Base-by-base conservation (phyloP, 2,113 vertebrate species). In the Calyptomena viridis region DNA sequence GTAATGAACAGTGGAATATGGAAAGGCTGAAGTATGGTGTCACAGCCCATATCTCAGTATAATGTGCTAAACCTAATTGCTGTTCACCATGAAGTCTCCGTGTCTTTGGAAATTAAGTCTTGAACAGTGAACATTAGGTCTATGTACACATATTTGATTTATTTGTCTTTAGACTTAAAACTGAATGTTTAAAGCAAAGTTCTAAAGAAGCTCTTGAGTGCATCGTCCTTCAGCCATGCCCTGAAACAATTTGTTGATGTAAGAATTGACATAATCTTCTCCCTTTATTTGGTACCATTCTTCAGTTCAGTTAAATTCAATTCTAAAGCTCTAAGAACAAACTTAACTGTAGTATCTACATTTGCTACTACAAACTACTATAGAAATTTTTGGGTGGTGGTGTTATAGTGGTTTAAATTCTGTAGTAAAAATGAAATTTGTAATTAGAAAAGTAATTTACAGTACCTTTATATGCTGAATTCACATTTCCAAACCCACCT, bases 61-160 rank as follows among this genome's bases (percentile, higher is more conserved):
- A 94, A 95, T 96, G 96, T 97, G 84, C 95, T 97, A 96, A 97
- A 96, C 71, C 8, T 47, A 77, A 49, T 44, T 90, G 94, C 96
- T 96, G 63, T 96, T 97, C 79, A 64, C 18, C 91, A 44, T 90
- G 91, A 96, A 96, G 87, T 72, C 87, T 95, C 83, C 94, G 83
- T 94, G 80, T 95, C 95, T 76, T 96, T 94, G 73, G 77, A 97
- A 97, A 89, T 96, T 72, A 96, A 97, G 94, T 96, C 96, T 97
- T 98, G 94, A 96, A 93, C 80, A 58, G 8, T 56, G 81, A 95
- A 94, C 77, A 92, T 90, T 64, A 85, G 28, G 79, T 95, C 96
- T 97, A 20, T 91, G 84, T 96, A 94, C 58, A 96, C 75, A 79
- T 93, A 89, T 39, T 95, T 93, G 88, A 91, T 94, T 92, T 96